Base-by-base conservation (phyloP, 2,113 vertebrate species). In the Picathartes gymnocephalus region DNA sequence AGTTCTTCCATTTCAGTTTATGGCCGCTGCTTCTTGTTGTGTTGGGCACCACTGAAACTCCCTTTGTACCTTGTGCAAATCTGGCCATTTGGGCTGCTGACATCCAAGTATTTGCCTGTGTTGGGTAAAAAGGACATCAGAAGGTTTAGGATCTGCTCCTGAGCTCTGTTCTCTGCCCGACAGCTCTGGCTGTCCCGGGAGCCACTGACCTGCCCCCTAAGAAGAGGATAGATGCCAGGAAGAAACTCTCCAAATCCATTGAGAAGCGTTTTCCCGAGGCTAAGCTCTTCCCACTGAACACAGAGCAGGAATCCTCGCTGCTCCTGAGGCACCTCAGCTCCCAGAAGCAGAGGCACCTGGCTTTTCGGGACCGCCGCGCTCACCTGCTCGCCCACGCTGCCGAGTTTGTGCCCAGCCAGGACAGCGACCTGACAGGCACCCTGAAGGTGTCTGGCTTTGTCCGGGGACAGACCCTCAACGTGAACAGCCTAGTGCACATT, bases 401-500 rank as follows among this genome's bases (percentile, higher is more conserved):
- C 4, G 96, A 98, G 68, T 99, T 99, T 82, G 95, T 97, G 15
- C 98, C 99, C 1, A 40, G 69, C 15, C 96, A 98, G n/a, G 96
- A 98, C 30, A 97, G 96, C 0, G 81, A 96, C 30, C 95, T 98
- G 22, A 33, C 98, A 37, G 99, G 99, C 30, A 99, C 98, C 33
- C 97, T 99, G 87, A 98, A 98, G 80, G 98, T 99, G 71, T 99
- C 99, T 0, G 99, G 99, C 60, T 99, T 99, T 40, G 97, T 99
- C 69, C 98, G 99, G 30, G 99, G 99, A 7, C 97, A 96, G 50
- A 95, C 98, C 64, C 96, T 99, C 11, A 83, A 81, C 1, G 99
- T 99, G 25, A 98, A 99, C 97, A 98, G 98, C 76, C 96, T 99
- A 92, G 97, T 99, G 82, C 99, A 99, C 90, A 98, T 99, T 9